Base-by-base conservation (phyloP, 1,140 invertebrate species). In the Zaprionus africanus region DNA sequence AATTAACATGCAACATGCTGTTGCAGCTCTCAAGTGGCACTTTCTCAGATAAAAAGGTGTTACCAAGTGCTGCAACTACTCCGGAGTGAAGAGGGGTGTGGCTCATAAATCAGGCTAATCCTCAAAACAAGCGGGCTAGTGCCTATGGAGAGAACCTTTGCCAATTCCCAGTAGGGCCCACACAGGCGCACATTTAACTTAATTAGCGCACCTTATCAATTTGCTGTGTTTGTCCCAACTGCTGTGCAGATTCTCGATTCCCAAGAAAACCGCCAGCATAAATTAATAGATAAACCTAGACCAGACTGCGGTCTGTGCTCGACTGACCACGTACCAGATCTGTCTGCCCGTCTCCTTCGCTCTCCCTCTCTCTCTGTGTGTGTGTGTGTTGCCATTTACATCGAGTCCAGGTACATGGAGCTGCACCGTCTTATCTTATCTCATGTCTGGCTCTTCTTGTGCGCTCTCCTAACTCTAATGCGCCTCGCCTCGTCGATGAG, bases 221-320 rank as follows among this genome's bases (percentile, higher is more conserved):
- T 34, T 34, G 31, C 11, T 46, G 38, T 80, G 64, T 41, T 76
- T 70, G 75, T 82, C 79, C 79, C 61, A 65, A 77, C 81, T 83
- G 81, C 77, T 80, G 77, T 70, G 81, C 68, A 28, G 66, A 67
- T 73, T 68, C 6, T 15, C 53, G 76, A 73, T 82, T 70, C 61
- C 43, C 66, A 36, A 36, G 51, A 57, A 74, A 86, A 82, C 79
- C 76, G 62, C 83, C 84, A 81, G 84, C 84, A 87, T 87, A 87
- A 87, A 87, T 87, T 87, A 87, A 83, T 84, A 88, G 85, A 84
- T 84, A 88, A 90, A 87, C 78, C 79, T 82, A 43, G 41, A n/a
- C n/a, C 41, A 17, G 83, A 82, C 31, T 34, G 31, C 51, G 64
- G 43, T 9, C 11, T 17, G 65, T 17, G 65, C 13, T 12, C 28